Evolutionary conservation across 2,888 invertebrate genomes (phyloP).

Genomic region (Seira musarum): DNA sequence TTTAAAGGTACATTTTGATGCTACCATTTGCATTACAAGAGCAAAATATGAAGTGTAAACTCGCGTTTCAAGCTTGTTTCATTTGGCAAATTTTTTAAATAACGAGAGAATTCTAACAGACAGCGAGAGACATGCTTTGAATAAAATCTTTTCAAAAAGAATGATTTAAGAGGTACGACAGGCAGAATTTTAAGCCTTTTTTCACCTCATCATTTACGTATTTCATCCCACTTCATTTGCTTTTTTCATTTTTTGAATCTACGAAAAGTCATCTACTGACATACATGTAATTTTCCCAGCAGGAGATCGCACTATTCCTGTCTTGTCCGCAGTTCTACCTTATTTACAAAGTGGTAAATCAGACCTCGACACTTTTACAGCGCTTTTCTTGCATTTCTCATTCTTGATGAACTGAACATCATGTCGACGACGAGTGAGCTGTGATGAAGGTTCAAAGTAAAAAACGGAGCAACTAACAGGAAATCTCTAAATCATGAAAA

Average conservation of each 20-base stretch:
- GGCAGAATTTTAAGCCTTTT: not conserved
- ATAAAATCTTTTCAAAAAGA: not conserved
- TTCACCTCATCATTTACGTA: conserved; percentile 20
- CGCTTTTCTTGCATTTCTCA: too few relatives aligned
- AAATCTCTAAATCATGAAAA: too few relatives aligned
- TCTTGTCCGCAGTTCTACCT: conserved; percentile 37
- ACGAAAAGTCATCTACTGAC: conserved; percentile 54
- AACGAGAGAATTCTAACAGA: too few relatives aligned
- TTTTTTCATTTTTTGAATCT: too few relatives aligned
- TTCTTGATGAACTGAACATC: too few relatives aligned
- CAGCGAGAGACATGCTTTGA: too few relatives aligned
- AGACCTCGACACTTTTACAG: conserved; percentile 44
- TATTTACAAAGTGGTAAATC: conserved; percentile 53
- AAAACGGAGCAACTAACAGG: conserved; percentile 25
- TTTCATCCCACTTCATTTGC: conserved; percentile 16
- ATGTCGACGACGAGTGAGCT: too few relatives aligned
- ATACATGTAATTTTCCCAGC: conserved; percentile 59
- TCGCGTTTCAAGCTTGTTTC: too few relatives aligned
- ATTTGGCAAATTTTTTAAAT: too few relatives aligned
- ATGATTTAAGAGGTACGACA: conserved; percentile 25
- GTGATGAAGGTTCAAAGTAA: conserved; percentile 33
- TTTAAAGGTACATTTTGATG: too few relatives aligned
- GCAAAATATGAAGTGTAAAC: too few relatives aligned
- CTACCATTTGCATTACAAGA: too few relatives aligned
- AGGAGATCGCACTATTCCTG: conserved; percentile 59